phyloP scores from a whole-genome alignment of 2,888 invertebrate species.

The Tenthredo amoena region DNA sequence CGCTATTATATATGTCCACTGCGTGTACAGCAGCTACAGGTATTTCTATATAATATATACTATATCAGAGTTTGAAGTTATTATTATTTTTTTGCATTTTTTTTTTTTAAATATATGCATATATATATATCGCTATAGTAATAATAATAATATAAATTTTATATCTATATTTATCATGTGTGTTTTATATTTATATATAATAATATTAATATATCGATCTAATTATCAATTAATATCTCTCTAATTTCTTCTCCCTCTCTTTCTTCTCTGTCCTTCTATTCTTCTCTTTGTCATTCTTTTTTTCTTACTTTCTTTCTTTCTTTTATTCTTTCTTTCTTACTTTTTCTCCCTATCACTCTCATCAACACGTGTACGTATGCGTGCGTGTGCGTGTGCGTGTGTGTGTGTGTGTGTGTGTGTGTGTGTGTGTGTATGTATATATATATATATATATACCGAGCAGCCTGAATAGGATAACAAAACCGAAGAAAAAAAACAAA shows the following conservation, averaged over 20 bases:
- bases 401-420: too few species aligned
- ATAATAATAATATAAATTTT: not conserved
- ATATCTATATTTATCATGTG: not conserved
- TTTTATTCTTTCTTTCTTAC: not conserved
- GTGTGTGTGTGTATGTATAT: too few species aligned
- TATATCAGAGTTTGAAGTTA: too few species aligned
- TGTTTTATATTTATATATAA: not conserved
- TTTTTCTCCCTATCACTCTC: not conserved
- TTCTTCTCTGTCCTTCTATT: not conserved
- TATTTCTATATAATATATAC: too few species aligned
- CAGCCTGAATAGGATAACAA: not conserved
- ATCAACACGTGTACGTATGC: not conserved
- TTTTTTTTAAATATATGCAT: too few species aligned
- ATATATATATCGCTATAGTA: constrained; percentile 46
- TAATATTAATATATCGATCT: not conserved
- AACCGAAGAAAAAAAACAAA: not conserved
- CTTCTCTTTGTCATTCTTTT: not conserved
- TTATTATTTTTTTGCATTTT: too few species aligned
- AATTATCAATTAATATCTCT: constrained; percentile 2
- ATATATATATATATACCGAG: not conserved
- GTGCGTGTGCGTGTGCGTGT: too few species aligned
- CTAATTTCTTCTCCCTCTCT: not conserved
- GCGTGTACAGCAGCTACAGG: too few species aligned
- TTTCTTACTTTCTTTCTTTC: not conserved
- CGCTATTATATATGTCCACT: not conserved